Percentiles rank a stretch among this genome's conserved stretches.
Evolutionary conservation across 2,797 vertebrate species (phyloP).

Genomic region (Tangara arthus): DNA sequence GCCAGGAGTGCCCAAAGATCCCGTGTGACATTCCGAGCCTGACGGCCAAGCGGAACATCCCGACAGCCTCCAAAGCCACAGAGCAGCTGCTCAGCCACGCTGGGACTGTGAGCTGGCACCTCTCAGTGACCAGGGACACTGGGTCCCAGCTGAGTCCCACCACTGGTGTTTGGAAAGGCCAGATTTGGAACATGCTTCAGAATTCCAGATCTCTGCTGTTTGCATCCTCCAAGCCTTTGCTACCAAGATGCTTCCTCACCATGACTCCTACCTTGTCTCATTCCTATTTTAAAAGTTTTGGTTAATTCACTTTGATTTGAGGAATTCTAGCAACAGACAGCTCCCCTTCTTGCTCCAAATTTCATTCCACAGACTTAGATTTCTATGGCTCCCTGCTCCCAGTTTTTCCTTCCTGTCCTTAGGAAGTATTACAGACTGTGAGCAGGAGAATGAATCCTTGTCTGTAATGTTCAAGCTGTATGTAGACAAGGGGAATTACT

Average conservation of each 20-base stretch:
- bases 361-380: background rate
- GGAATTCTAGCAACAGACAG: background rate
- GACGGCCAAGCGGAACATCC: background rate
- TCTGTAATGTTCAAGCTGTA: background rate
- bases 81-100: conserved; percentile 28
- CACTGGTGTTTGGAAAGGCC: background rate
- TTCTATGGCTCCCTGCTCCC: background rate
- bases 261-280: background rate
- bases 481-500: background rate
- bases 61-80: background rate
- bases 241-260: background rate
- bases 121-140: background rate
- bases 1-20: background rate
- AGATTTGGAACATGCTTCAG: background rate
- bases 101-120: background rate
- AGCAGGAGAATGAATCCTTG: background rate
- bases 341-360: background rate
- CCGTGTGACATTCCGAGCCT: conserved; percentile 9
- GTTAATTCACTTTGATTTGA: background rate
- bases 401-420: background rate
- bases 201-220: background rate
- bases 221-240: background rate
- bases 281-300: background rate
- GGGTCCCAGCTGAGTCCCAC: background rate
- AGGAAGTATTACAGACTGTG: background rate